These are phyloP conservation scores for Ostrea edulis DNA, from an alignment of 1,140 invertebrate species.

Conservation along the genomic window DNA sequence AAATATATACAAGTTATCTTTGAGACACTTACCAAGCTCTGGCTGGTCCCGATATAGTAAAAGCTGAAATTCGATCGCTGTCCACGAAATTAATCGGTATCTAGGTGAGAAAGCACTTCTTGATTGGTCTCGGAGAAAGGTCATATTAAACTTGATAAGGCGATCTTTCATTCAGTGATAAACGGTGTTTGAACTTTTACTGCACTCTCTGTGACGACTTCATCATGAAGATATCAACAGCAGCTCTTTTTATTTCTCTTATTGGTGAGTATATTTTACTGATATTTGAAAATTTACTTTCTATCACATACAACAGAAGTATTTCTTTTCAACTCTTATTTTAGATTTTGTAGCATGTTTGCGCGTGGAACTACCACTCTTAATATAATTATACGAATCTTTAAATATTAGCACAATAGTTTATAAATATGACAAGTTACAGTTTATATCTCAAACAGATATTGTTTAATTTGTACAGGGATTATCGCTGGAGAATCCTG, in stretches of 20 bases:
- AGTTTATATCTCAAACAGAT: not conserved
- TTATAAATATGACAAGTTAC: not conserved
- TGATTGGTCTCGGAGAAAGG: not conserved
- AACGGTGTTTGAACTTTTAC: not conserved
- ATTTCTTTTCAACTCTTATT: too few species aligned
- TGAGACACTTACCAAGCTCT: not conserved
- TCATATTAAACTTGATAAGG: constrained; percentile 7
- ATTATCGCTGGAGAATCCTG: not conserved
- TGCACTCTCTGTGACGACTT: not conserved
- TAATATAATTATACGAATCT: not conserved
- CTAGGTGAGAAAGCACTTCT: not conserved
- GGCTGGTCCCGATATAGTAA: not conserved
- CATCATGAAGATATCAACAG: not conserved
- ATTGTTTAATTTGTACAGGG: not conserved
- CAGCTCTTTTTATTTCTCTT: not conserved
- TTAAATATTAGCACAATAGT: not conserved
- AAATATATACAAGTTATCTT: not conserved
- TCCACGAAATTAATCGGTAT: constrained; percentile 13
- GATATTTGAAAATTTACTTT: not conserved
- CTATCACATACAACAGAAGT: too few species aligned
- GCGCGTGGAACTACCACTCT: too few species aligned
- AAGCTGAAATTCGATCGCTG: not conserved
- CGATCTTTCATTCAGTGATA: not conserved
- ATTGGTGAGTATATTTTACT: not conserved
- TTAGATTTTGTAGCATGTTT: too few species aligned